Evolutionary conservation across 1,140 invertebrate species (phyloP), one percentile per base, ranked within the genome.

Genomic region (Thaumatotibia leucotreta): DNA sequence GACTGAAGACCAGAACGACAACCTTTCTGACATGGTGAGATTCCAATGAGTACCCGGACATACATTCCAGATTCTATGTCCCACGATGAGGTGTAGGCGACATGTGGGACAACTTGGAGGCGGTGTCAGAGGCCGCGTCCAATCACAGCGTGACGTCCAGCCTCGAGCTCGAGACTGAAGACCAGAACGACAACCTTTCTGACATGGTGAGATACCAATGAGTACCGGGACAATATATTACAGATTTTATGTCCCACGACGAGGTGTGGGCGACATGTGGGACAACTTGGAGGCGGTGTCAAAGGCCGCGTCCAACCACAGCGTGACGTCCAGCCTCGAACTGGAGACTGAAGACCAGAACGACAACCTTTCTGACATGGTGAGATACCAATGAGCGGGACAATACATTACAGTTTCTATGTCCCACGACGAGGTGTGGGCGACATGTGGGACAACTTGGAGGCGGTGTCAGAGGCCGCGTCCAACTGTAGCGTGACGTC

Each of bases 201-300:
- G 98, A 99, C 84, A 99, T 99, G 97, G 95, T 92, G 65, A 73
- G 65, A n/a, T n/a, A n/a, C n/a, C n/a, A n/a, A n/a, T n/a, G n/a
- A n/a, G n/a, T n/a, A n/a, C n/a, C n/a, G n/a, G n/a, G n/a, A n/a
- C n/a, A n/a, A n/a, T n/a, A n/a, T n/a, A n/a, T n/a, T n/a, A n/a
- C n/a, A n/a, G n/a, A n/a, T n/a, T n/a, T n/a, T n/a, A n/a, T n/a
- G 23, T 97, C 96, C 0, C 96, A 97, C 70, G 97, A 98, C 79
- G 97, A 98, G 89, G 95, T 95, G 2, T 96, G 52, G 96, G 96
- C 4, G 98, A 97, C 83, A 96, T 96, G 0, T 98, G 97, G 23
- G 98, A 98, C 84, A 98, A 98, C 89, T n/a, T n/a, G n/a, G n/a
- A n/a, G n/a, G n/a, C n/a, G n/a, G n/a, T 98, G 39, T 98, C 97